Percentiles rank a stretch among this genome's conserved stretches.
phyloP scores from a whole-genome alignment of 2,113 vertebrate genomes.

The Empidonax alnorum region DNA sequence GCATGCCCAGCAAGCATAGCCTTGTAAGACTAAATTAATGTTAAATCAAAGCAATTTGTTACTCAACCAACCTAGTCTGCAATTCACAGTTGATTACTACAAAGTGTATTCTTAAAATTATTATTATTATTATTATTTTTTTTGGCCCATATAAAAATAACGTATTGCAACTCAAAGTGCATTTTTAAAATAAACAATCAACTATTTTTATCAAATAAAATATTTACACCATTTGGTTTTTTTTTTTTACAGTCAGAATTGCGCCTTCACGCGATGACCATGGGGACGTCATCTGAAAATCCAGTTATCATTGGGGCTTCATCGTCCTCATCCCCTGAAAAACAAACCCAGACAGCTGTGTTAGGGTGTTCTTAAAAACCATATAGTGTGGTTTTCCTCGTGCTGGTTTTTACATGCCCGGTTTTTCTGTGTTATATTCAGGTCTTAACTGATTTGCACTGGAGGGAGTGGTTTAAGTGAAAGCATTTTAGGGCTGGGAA shows the following conservation, averaged over 20 bases:
- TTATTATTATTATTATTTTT: conserved; percentile 9
- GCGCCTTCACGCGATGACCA: conserved; percentile 93
- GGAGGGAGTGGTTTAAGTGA: not conserved
- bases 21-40: conserved; percentile 73
- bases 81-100: conserved; percentile 80
- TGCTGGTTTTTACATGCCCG: not conserved
- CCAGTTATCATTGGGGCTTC: conserved; percentile 97
- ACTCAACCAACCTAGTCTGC: conserved; percentile 73
- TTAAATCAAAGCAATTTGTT: conserved; percentile 70
- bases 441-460: not conserved
- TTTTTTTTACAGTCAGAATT: conserved; percentile 60
- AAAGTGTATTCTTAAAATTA: conserved; percentile 71
- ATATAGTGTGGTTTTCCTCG: fast-evolving
- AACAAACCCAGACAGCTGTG: conserved; percentile 4
- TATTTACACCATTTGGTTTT: conserved; percentile 83
- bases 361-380: not conserved
- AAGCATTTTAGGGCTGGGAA: not conserved
- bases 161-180: conserved; percentile 88
- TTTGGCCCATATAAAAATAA: conserved; percentile 88
- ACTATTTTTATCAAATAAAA: conserved; percentile 85
- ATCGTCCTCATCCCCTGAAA: conserved; percentile 93
- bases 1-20: conserved; percentile 80
- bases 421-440: not conserved
- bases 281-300: conserved; percentile 97
- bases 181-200: conserved; percentile 84